Conservation (phyloP, 2,113 vertebrate species). For the Neogobius melanostomus region DNA sequence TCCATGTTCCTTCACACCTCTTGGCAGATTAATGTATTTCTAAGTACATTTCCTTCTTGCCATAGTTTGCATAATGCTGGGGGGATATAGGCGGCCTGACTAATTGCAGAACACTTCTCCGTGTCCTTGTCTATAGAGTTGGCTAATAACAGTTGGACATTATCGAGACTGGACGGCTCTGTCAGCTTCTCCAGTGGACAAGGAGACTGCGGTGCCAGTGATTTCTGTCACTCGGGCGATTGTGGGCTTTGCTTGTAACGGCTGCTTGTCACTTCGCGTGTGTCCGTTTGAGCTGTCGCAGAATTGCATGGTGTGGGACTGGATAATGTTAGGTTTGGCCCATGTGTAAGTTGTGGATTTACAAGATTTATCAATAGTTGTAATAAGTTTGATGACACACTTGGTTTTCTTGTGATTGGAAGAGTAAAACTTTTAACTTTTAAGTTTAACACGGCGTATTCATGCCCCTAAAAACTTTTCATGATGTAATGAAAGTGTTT, state of each 20-base stretch:
- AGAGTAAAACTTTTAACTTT: neutral
- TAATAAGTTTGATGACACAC: neutral
- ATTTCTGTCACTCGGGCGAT: slow-evolving; percentile 33
- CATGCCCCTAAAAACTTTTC: neutral
- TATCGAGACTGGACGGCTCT: too few relatives aligned
- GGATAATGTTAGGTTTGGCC: neutral
- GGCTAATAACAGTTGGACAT: too few relatives aligned
- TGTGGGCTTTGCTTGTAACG: slow-evolving; percentile 17
- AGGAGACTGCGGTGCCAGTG: slow-evolving; percentile 16
- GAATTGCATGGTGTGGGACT: slow-evolving; percentile 40
- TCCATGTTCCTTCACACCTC: neutral
- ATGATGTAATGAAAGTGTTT: neutral
- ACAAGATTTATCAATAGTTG: neutral
- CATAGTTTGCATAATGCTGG: neutral
- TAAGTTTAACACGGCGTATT: neutral
- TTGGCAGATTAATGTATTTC: slow-evolving; percentile 1
- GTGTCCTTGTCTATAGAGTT: neutral
- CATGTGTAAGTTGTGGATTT: neutral
- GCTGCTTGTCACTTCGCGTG: slow-evolving; percentile 13
- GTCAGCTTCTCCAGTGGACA: slow-evolving; percentile 32
- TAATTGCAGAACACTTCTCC: slow-evolving; percentile 26
- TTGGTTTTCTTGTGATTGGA: neutral
- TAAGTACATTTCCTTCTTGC: slow-evolving; percentile 6
- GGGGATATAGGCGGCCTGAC: neutral
- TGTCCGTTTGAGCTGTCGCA: neutral